phyloP scores from a whole-genome alignment of 1,140 invertebrate species.

The Aphidius gifuensis region DNA sequence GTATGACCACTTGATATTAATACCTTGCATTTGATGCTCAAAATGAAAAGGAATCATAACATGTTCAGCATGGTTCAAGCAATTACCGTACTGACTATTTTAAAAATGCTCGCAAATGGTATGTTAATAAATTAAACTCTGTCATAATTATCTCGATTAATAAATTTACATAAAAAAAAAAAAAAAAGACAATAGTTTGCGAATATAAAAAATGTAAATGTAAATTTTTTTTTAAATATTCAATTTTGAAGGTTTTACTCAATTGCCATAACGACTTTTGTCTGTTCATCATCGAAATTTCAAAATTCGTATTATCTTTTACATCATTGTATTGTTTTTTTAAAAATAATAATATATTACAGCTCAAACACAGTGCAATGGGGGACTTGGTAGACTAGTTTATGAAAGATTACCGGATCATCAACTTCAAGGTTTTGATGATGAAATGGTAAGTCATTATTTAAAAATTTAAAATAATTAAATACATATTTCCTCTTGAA shows the following conservation, averaged over 20 bases:
- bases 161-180: too few species aligned
- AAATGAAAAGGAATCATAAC: conserved; percentile 61
- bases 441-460: conserved; percentile 70
- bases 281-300: neutral
- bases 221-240: too few species aligned
- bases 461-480: conserved; percentile 8
- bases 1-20: conserved; percentile 47
- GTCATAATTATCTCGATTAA: conserved; percentile 5
- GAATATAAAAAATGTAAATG: too few species aligned
- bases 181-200: too few species aligned
- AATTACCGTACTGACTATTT: conserved; percentile 77
- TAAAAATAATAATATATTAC: conserved; percentile 28
- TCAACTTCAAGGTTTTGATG: conserved; percentile 82
- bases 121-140: conserved; percentile 40
- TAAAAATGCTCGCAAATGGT: conserved; percentile 80
- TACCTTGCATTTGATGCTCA: conserved; percentile 44
- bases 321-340: neutral
- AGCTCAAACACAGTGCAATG: conserved; percentile 89
- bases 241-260: conserved; percentile 17
- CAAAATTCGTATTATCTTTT: too few species aligned
- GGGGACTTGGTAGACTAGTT: conserved; percentile 77
- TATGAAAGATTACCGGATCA: conserved; percentile 86
- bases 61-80: conserved; percentile 75
- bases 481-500: conserved; percentile 11
- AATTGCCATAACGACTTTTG: conserved; percentile 13